Evolutionary conservation across 2,888 invertebrate species (phyloP), one percentile per base, ranked within the genome.

Genomic region (Habrosyne pyritoides): DNA sequence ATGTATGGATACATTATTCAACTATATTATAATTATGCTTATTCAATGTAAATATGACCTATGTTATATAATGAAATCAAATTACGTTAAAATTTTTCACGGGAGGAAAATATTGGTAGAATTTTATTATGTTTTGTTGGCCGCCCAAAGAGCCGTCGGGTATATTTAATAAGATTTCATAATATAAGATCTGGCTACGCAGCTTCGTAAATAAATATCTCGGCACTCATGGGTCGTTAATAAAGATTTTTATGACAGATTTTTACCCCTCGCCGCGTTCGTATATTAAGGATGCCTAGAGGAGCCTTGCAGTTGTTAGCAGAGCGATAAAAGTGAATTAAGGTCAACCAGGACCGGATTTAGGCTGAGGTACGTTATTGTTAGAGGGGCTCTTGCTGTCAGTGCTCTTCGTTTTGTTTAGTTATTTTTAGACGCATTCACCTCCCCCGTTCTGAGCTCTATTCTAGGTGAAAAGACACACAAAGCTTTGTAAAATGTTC

Each of bases 371-470:
- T 18, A 42, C 8, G 18, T 14, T 42, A 42, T 36, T 36, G 7
- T 36, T 36, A 14, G 14, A 8, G 18, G 42, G 24, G 24, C 4
- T 42, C 42, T 42, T 8, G 18, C 42, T 42, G 42, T 8, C 42
- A 18, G 36, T 6, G 18, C 42, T 18, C 42, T n/a, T 18, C 42
- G 18, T 42, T 18, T 18, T 42, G 18, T 42, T 42, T 1, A 14
- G 42, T 42, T 42, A 42, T 42, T 42, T 42, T 42, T 42, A 42
- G 42, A 42, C 36, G 36, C 14, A 42, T 42, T 42, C 42, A 42
- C 18, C 42, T 42, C 42, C 2, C 18, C n/a, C n/a, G n/a, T 8
- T 42, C 18, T 8, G 42, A 42, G 14, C 42, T 18, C 18, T 8
- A 42, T 42, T 42, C 18, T 42, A 42, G 42, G 42, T 42, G 42